Percentiles rank a stretch among this genome's conserved stretches.
Conservation (phyloP, 2,797 vertebrate genomes). For the Rhabdophis nuchalis region DNA sequence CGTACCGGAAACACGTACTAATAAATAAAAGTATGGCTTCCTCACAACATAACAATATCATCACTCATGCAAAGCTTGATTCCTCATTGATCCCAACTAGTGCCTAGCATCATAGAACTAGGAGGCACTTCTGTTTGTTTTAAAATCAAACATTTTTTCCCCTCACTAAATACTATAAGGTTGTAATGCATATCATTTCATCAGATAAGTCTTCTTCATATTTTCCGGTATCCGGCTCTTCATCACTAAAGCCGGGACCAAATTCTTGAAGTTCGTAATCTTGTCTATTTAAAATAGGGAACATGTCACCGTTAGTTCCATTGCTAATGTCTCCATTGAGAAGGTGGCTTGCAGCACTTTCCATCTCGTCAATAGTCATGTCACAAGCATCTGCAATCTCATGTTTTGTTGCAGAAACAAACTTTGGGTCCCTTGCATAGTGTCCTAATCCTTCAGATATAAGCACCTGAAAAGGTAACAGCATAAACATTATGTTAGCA, state of each 20-base stretch:
- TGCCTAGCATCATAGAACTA: conserved; percentile 83
- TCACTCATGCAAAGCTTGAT: conserved; percentile 62
- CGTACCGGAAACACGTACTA: conserved; percentile 50
- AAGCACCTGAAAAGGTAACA: conserved; percentile 80
- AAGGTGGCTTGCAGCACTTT: conserved; percentile 95
- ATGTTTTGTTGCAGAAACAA: conserved; percentile 94
- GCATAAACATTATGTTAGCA: conserved; percentile 8
- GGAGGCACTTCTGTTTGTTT: conserved; percentile 91
- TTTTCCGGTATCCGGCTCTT: conserved; percentile 85
- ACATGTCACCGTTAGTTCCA: conserved; percentile 80
- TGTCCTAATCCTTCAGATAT: conserved; percentile 97
- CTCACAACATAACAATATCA: conserved; percentile 62
- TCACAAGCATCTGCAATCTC: conserved; percentile 98
- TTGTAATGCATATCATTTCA: conserved; percentile 99
- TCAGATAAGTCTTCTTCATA: conserved; percentile 98
- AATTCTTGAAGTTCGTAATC: conserved; percentile 92
- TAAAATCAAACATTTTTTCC: conserved; percentile 60
- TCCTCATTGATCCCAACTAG: conserved; percentile 68
- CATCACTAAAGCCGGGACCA: conserved; percentile 90
- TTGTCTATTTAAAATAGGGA: conserved; percentile 77
- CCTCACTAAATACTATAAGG: conserved; percentile 86
- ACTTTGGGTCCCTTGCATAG: conserved; percentile 96
- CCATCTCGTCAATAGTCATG: conserved; percentile 99
- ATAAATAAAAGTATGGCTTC: conserved; percentile 71
- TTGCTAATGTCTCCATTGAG: conserved; percentile 84